A percentile compares a stretch with the other conserved stretches of the same genome.
These are phyloP conservation scores for Rutilus rutilus DNA, from an alignment of 2,113 vertebrate species.

Conservation along the genomic window DNA sequence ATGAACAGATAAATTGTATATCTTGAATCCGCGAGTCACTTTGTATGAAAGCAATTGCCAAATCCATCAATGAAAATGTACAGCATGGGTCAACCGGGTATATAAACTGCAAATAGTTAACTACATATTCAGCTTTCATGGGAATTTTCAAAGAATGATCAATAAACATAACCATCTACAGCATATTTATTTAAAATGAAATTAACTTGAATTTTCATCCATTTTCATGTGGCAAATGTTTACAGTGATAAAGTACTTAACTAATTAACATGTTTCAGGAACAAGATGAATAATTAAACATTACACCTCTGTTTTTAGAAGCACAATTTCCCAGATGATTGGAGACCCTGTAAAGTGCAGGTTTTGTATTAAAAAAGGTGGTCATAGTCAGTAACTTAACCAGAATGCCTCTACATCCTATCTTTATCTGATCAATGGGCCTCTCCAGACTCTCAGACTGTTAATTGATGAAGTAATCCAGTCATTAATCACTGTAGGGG, in stretches of 20 bases:
- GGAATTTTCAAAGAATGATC: too few species aligned
- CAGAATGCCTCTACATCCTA: constrained; percentile 26
- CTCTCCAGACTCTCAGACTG: constrained; percentile 46
- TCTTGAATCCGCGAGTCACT: too few species aligned
- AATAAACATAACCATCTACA: too few species aligned
- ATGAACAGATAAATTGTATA: too few species aligned
- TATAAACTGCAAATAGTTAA: too few species aligned
- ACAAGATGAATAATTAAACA: neutral
- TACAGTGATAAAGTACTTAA: neutral
- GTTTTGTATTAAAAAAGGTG: neutral
- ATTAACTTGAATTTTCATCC: neutral
- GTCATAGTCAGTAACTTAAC: neutral
- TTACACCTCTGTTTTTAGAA: neutral
- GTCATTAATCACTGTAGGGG: constrained; percentile 52
- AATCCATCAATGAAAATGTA: too few species aligned
- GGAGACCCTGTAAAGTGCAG: neutral
- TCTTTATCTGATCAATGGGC: constrained; percentile 49
- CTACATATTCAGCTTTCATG: too few species aligned
- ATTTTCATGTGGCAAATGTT: neutral
- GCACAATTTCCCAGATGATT: neutral
- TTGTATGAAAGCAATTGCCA: too few species aligned
- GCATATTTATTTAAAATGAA: neutral
- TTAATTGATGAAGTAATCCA: constrained; percentile 61
- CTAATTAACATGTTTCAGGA: neutral
- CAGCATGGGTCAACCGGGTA: too few species aligned